These are phyloP conservation scores for Syngnathus typhle DNA, from an alignment of 2,113 vertebrate genomes.

Conservation along the genomic window DNA sequence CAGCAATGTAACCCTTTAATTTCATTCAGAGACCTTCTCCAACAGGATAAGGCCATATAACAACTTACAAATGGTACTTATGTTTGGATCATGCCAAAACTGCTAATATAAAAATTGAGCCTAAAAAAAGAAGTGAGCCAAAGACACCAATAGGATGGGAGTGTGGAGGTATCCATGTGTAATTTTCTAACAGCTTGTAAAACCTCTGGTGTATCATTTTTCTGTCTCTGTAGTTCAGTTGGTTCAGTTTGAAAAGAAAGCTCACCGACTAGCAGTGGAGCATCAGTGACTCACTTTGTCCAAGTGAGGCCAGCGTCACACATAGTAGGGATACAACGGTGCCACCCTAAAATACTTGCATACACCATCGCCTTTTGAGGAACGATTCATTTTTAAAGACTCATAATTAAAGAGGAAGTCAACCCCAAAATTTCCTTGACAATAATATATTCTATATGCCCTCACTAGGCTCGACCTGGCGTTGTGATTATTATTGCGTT, in stretches of 20 bases:
- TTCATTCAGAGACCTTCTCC: constrained; percentile 28
- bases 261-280: constrained; percentile 33
- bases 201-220: not conserved
- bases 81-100: constrained; percentile 12
- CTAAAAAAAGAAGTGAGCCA: not conserved
- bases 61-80: constrained; percentile 17
- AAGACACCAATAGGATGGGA: constrained; percentile 13
- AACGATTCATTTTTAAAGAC: constrained; percentile 43
- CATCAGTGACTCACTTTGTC: constrained; percentile 61
- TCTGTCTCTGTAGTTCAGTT: constrained; percentile 49
- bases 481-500: too few relatives aligned
- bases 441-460: too few relatives aligned
- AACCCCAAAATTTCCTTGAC: too few relatives aligned
- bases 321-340: constrained; percentile 40
- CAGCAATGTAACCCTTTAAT: constrained; percentile 43
- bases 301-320: constrained; percentile 41
- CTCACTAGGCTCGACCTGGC: too few relatives aligned
- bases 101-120: too few relatives aligned
- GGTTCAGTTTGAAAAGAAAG: constrained; percentile 54
- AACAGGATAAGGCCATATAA: constrained; percentile 22
- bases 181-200: constrained; percentile 16
- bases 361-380: constrained; percentile 33
- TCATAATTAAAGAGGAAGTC: constrained; percentile 6
- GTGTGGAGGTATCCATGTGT: not conserved
- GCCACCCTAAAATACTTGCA: constrained; percentile 41